phyloP scores from a whole-genome alignment of 2,888 invertebrate genomes.

The Poecilobothrus nobilitatus region DNA sequence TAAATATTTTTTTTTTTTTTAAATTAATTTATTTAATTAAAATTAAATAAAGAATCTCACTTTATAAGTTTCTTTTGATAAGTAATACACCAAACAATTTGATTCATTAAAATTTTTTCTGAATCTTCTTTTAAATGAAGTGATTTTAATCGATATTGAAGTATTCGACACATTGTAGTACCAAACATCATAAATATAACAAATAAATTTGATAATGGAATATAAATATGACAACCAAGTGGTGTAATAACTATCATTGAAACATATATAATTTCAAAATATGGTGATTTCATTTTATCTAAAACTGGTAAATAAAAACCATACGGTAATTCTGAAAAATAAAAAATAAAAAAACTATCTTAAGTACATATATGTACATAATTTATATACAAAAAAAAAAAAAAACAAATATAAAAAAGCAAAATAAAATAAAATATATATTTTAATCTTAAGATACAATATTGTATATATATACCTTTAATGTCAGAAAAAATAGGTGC shows the following conservation, averaged over 20 bases:
- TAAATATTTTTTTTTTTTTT: not conserved
- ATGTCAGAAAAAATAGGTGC: slow-evolving; percentile 36
- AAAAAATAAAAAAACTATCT: not conserved
- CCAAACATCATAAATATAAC: slow-evolving; percentile 39
- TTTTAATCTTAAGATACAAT: too few species aligned
- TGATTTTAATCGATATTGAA: slow-evolving; percentile 34
- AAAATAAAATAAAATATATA: too few species aligned
- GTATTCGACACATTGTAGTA: slow-evolving; percentile 35
- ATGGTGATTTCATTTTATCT: slow-evolving; percentile 33
- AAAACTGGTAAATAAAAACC: slow-evolving; percentile 36
- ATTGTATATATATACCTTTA: too few species aligned
- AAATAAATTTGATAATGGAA: slow-evolving; percentile 38
- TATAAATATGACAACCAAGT: slow-evolving; percentile 36
- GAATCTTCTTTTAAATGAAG: slow-evolving; percentile 21
- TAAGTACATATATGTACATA: too few species aligned
- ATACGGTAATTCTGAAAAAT: slow-evolving; percentile 33
- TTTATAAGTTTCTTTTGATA: slow-evolving; percentile 36
- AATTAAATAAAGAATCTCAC: slow-evolving; percentile 20
- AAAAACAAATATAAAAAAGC: too few species aligned
- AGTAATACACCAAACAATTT: slow-evolving; percentile 32
- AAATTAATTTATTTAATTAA: too few species aligned
- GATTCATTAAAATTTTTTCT: slow-evolving; percentile 19
- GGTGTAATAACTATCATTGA: slow-evolving; percentile 34
- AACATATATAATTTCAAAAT: slow-evolving; percentile 34
- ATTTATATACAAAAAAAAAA: not conserved